phyloP scores from a whole-genome alignment of 1,140 invertebrate species.

The Leguminivora glycinivorella region DNA sequence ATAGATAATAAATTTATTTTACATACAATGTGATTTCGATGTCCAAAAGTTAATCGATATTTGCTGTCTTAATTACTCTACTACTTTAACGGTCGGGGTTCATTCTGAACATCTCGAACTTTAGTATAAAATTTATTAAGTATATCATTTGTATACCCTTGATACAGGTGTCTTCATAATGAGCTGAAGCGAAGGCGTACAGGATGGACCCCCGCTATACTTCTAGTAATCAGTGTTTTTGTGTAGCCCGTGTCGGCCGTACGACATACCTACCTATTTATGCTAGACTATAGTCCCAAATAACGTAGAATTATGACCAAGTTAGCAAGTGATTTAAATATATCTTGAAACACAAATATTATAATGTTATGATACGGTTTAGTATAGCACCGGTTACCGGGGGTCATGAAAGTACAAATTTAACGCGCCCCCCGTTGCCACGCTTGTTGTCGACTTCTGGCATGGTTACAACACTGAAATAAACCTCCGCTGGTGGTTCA shows the following conservation, averaged over 20 bases:
- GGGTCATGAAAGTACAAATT: conserved; percentile 25
- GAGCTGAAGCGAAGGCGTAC: background rate
- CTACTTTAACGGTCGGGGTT: conserved; percentile 13
- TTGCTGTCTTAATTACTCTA: conserved; percentile 56
- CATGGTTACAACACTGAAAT: background rate
- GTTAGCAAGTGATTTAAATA: conserved; percentile 65
- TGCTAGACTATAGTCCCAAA: conserved; percentile 63
- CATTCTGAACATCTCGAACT: background rate
- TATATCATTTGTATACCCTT: background rate
- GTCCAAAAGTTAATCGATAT: conserved; percentile 67
- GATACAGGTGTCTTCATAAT: conserved; percentile 7
- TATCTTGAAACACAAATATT: conserved; percentile 66
- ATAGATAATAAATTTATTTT: conserved; percentile 41
- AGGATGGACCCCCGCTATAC: background rate
- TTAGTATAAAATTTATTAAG: background rate
- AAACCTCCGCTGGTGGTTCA: background rate
- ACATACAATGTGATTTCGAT: conserved; percentile 59
- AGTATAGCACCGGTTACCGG: conserved; percentile 29
- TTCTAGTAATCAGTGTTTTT: conserved; percentile 42
- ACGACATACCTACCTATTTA: conserved; percentile 55
- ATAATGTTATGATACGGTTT: conserved; percentile 31
- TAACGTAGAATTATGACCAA: conserved; percentile 74
- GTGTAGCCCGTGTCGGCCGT: conserved; percentile 37
- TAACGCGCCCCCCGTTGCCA: conserved; percentile 17
- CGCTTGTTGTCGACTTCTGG: background rate